Percentiles rank a stretch among this genome's conserved stretches.
phyloP scores from a whole-genome alignment of 2,797 vertebrate species.

The Leptoclinus maculatus region DNA sequence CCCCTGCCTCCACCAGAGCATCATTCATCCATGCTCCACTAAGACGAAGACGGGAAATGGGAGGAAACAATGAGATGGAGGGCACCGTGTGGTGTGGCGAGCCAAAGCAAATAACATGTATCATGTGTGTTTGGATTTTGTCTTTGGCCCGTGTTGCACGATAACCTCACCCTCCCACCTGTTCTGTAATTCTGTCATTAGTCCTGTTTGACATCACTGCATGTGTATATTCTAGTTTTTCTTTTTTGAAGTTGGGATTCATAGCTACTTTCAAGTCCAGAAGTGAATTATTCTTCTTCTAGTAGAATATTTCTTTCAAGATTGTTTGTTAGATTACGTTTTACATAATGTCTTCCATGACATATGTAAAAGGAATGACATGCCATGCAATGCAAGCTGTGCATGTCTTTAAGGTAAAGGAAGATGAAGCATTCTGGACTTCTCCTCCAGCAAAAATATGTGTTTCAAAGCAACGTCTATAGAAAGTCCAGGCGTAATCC shows the following conservation, averaged over 20 bases:
- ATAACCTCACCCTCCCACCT: constrained; percentile 42
- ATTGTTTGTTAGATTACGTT: not conserved
- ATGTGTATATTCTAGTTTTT: not conserved
- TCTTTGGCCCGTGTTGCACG: constrained; percentile 39
- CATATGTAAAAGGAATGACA: constrained; percentile 8
- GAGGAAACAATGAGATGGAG: constrained; percentile 30
- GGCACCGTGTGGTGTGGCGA: not conserved
- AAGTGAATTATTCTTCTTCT: not conserved
- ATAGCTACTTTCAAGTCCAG: not conserved
- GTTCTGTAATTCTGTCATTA: constrained; percentile 8
- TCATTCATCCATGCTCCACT: constrained; percentile 54
- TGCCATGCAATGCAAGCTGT: not conserved
- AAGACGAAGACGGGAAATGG: constrained; percentile 22
- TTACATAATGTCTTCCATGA: not conserved
- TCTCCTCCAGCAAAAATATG: not conserved
- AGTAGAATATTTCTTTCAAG: not conserved
- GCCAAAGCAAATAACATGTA: constrained; percentile 55
- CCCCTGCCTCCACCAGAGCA: constrained; percentile 26
- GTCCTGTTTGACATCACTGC: not conserved
- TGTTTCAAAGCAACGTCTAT: constrained; percentile 24
- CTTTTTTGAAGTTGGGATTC: not conserved
- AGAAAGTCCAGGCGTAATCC: constrained; percentile 29
- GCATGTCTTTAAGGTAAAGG: not conserved
- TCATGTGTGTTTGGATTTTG: constrained; percentile 50
- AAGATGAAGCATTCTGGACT: constrained; percentile 12